phyloP scores from a whole-genome alignment of 2,888 invertebrate species.

The Carpatolechia fugitivella region DNA sequence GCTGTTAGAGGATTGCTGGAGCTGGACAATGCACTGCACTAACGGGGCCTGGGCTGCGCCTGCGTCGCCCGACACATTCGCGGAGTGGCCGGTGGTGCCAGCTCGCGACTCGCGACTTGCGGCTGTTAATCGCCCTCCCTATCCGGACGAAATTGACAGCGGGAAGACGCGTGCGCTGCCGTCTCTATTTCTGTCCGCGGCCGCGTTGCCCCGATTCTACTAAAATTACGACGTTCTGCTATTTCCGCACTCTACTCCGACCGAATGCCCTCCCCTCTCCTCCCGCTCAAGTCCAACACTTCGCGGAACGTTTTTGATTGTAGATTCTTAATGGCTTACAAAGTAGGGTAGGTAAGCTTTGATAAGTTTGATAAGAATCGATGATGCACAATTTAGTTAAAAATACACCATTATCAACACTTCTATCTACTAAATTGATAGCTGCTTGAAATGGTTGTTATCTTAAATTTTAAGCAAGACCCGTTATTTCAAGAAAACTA shows the following conservation, averaged over 20 bases:
- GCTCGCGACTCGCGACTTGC: slow-evolving; percentile 26
- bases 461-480: too few relatives aligned
- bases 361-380: too few relatives aligned
- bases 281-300: slow-evolving; percentile 54
- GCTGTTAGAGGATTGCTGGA: slow-evolving; percentile 23
- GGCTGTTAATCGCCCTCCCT: slow-evolving; percentile 68
- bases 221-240: slow-evolving; percentile 76
- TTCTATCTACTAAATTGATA: too few relatives aligned
- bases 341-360: too few relatives aligned
- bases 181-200: slow-evolving; percentile 74
- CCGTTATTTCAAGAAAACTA: too few relatives aligned
- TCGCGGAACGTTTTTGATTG: slow-evolving; percentile 44
- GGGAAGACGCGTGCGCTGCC: slow-evolving; percentile 65
- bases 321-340: background rate
- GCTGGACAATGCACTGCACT: slow-evolving; percentile 41
- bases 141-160: slow-evolving; percentile 75
- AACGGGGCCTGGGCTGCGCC: slow-evolving; percentile 31
- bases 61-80: slow-evolving; percentile 24
- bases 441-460: too few relatives aligned
- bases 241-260: slow-evolving; percentile 73
- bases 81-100: slow-evolving; percentile 21
- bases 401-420: too few relatives aligned
- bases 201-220: slow-evolving; percentile 78
- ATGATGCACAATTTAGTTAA: too few relatives aligned
- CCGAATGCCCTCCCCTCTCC: slow-evolving; percentile 59